Base-by-base conservation (phyloP, 2,888 invertebrate genomes). In the Chouioia cunea region DNA sequence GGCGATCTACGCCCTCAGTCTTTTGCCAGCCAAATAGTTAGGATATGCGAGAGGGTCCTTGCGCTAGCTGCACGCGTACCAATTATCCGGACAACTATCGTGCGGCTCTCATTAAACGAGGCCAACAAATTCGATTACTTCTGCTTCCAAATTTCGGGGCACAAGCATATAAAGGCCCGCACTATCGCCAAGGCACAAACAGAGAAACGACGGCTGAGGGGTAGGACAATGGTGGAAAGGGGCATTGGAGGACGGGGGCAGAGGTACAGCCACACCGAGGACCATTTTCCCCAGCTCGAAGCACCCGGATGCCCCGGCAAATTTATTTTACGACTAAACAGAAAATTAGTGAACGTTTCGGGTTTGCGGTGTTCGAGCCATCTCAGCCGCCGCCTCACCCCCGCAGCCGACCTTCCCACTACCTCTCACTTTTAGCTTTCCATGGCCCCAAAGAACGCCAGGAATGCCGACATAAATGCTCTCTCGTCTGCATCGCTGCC, bases 61-160 rank as follows among this genome's bases (percentile, higher is more conserved):
- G 68, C 67, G 72, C 75, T 16, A n/a, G 52, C 12, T 72, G 76
- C 36, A 54, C 79, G 80, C 80, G 79, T 80, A 83, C 83, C 82
- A 83, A 84, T 85, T 85, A 85, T 79, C 81, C 80, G 78, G 82
- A 81, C 84, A 82, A 83, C 83, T 81, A 84, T 84, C 80, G 82
- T 80, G 81, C 79, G 80, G 80, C 81, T 64, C 83, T 83, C 84
- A 82, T 84, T 84, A 84, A 85, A 83, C 82, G 84, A 83, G 80
- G 82, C 82, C 82, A 83, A 84, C 84, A 82, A 83, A 84, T 85
- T 85, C 83, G 84, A 85, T 84, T 84, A 84, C 83, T 84, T 82
- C 81, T 81, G 82, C 78, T 83, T 82, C 80, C 79, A 82, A 85
- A 84, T 83, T 84, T 77, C 78, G 77, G 75, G 76, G 74, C 43